Conservation (phyloP, 2,888 invertebrate species). For the Cataglyphis cursor region DNA sequence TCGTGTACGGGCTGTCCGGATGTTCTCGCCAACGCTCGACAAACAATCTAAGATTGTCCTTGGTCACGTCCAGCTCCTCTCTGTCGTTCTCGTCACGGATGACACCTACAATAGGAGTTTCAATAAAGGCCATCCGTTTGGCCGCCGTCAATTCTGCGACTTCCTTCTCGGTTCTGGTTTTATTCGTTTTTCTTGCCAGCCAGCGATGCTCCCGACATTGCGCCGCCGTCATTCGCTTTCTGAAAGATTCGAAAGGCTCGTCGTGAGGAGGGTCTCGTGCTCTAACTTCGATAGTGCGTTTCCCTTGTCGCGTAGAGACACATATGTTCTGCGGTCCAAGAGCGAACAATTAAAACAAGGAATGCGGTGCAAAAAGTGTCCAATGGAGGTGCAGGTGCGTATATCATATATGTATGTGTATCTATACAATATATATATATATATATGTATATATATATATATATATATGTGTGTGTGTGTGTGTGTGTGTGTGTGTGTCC, state of each 20-base stretch:
- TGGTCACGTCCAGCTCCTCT: constrained; percentile 91
- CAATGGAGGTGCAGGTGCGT: not conserved
- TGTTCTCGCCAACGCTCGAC: constrained; percentile 96
- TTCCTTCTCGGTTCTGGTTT: constrained; percentile 42
- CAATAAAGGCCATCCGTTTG: constrained; percentile 26
- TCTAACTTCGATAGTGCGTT: constrained; percentile 33
- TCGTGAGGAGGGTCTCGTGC: constrained; percentile 63
- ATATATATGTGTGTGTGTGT: not conserved
- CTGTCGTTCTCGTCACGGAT: constrained; percentile 65
- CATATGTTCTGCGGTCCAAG: constrained; percentile 34
- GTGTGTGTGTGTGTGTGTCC: not conserved
- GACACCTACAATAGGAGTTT: constrained; percentile 69
- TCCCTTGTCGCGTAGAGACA: constrained; percentile 6
- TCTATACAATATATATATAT: not conserved
- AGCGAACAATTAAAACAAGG: constrained; percentile 37
- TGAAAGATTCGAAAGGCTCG: constrained; percentile 87
- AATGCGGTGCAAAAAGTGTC: not conserved
- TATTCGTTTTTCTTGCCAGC: constrained; percentile 89
- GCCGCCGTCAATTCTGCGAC: constrained; percentile 29
- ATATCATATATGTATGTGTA: not conserved
- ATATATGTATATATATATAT: not conserved
- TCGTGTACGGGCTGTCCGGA: constrained; percentile 94
- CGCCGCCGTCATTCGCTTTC: constrained; percentile 93
- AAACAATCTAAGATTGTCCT: constrained; percentile 94
- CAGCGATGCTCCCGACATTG: constrained; percentile 96